A percentile compares a stretch with the other conserved stretches of the same genome.
phyloP scores from a whole-genome alignment of 2,797 vertebrate species.

The Salarias fasciatus region DNA sequence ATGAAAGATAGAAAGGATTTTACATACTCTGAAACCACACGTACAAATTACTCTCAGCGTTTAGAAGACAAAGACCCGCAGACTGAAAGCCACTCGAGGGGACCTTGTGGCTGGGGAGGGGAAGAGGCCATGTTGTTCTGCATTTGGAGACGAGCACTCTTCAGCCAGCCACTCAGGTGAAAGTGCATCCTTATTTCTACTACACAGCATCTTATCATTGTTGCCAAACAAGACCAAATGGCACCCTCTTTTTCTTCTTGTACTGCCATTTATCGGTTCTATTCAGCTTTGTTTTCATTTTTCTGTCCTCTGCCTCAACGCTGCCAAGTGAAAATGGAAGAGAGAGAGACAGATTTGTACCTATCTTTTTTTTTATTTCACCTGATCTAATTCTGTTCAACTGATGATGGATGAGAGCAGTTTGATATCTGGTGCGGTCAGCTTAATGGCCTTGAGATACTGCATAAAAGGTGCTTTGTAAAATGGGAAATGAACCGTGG shows the following conservation, averaged over 20 bases:
- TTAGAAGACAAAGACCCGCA: no score
- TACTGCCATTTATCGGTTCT: constrained; percentile 9
- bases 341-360: no score
- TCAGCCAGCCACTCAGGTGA: constrained; percentile 31
- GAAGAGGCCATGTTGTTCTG: constrained; percentile 32
- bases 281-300: background rate
- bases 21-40: background rate
- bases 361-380: no score
- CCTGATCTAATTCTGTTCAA: no score
- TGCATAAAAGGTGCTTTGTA: no score
- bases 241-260: constrained; percentile 17
- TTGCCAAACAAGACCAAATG: constrained; percentile 14
- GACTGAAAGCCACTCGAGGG: constrained; percentile 35
- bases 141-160: constrained; percentile 48
- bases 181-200: constrained; percentile 37
- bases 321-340: background rate
- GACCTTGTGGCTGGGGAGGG: constrained; percentile 23
- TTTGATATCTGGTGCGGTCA: background rate
- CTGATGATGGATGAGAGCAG: constrained; percentile 1
- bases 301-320: background rate
- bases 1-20: constrained; percentile 11
- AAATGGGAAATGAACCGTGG: background rate
- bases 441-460: background rate
- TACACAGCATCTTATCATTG: constrained; percentile 7
- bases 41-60: no score